phyloP scores from a whole-genome alignment of 2,113 vertebrate genomes.

The Oxyura jamaicensis region DNA sequence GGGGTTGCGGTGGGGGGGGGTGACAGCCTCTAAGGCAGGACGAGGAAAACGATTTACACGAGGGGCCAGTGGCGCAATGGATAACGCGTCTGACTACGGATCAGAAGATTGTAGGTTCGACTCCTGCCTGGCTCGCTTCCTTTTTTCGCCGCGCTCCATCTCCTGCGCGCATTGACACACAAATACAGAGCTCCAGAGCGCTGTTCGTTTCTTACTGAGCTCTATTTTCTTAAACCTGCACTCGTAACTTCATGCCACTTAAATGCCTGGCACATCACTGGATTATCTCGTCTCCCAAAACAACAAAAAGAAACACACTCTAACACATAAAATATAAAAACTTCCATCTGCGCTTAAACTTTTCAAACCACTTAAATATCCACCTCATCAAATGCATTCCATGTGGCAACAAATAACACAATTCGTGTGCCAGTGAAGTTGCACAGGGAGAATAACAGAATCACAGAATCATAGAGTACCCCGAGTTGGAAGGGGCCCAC shows the following conservation, averaged over 20 bases:
- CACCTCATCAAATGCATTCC: fast-evolving
- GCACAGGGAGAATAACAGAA: no score
- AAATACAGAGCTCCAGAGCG: no score
- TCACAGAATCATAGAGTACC: no score
- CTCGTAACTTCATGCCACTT: fast-evolving
- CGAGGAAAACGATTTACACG: neutral
- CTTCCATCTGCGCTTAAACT: fast-evolving
- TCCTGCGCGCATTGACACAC: no score
- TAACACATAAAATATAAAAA: no score
- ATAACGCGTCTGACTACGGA: slow-evolving; percentile 75
- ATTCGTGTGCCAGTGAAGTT: fast-evolving
- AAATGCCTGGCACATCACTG: fast-evolving
- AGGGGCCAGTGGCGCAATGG: slow-evolving; percentile 75
- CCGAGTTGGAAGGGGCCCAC: no score
- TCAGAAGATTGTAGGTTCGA: slow-evolving; percentile 82
- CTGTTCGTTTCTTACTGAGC: neutral
- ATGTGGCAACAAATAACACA: fast-evolving
- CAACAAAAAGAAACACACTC: no score
- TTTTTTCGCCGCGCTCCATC: neutral
- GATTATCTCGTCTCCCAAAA: fast-evolving
- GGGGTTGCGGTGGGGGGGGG: no score
- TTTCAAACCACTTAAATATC: fast-evolving
- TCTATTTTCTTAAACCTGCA: neutral
- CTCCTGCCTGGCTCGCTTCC: slow-evolving; percentile 73
- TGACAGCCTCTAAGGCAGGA: fast-evolving